Base-by-base conservation (phyloP, 1,140 invertebrate genomes). In the Eriosoma lanigerum region DNA sequence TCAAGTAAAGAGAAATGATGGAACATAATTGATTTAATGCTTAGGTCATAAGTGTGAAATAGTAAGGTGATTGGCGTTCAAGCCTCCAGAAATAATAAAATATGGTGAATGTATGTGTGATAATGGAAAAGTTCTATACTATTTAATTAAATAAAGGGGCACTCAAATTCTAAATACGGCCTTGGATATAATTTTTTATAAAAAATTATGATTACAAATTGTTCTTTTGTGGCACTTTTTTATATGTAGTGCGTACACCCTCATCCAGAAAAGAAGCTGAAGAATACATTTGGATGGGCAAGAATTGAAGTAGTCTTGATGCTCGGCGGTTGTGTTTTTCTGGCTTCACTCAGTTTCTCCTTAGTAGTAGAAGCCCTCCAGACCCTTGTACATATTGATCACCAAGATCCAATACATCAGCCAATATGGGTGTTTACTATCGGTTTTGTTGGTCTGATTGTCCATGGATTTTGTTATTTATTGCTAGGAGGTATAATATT, bases 201-300 rank as follows among this genome's bases (percentile, higher is more conserved):
- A 38, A 38, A 4, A 4, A 38, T 4, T 38, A 8, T 38, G 8
- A 38, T 38, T 38, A 8, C 3, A 38, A 38, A 38, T 38, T 8
- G 32, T 38, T 4, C 8, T 4, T 38, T 38, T 38, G 8, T 38
- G n/a, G 10, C 29, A 44, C 15, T 17, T 26, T 24, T 48, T 48
- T 10, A 8, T 38, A 72, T 81, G 13, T 48, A 82, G 81, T 80
- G 62, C 29, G 56, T n/a, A 46, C 78, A 72, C 12, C 76, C 44
- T 1, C 76, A 48, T 48, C 78, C 48, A 4, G 91, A 93, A 81
- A 89, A 89, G 29, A 89, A 89, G 80, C 87, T 96, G 81, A 91
- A 91, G 60, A 96, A 96, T 85, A 97, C 94, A 0, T 97, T 97
- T 82, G 95, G 95, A 1, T 97, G 94, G 94, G 93, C 94, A 1